Evolutionary conservation across 2,113 vertebrate genomes (phyloP).

Genomic region (Dipodomys merriami): DNA sequence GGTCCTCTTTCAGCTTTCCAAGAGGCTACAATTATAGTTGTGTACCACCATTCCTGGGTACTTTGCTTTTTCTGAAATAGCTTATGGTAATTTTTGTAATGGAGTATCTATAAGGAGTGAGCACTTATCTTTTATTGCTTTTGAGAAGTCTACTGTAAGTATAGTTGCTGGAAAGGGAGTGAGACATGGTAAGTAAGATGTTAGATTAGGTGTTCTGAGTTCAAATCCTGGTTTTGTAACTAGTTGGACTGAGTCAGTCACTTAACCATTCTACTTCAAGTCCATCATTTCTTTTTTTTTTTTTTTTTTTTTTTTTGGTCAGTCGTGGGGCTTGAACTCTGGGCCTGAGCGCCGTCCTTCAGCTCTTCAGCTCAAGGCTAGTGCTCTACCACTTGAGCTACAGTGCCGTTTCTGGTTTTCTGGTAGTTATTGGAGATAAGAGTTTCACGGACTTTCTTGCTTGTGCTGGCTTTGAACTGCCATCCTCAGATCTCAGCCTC

Average conservation of each 20-base stretch:
- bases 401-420: too few relatives aligned
- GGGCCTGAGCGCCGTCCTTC: too few relatives aligned
- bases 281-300: neutral
- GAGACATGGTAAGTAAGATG: neutral
- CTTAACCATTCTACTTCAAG: neutral
- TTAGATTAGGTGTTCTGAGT: neutral
- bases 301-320: too few relatives aligned
- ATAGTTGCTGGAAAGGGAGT: neutral
- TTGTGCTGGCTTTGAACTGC: too few relatives aligned
- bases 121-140: neutral
- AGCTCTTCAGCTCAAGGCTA: too few relatives aligned
- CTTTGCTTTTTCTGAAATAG: neutral
- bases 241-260: neutral
- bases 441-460: too few relatives aligned
- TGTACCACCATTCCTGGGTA: fast-evolving
- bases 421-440: too few relatives aligned
- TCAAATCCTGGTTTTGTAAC: neutral
- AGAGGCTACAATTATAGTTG: neutral
- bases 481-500: too few relatives aligned
- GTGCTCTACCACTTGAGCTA: too few relatives aligned
- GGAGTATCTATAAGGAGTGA: neutral
- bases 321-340: too few relatives aligned
- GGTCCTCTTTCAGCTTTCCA: neutral
- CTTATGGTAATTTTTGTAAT: neutral
- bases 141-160: neutral